Base-by-base conservation (phyloP, 2,797 vertebrate species). In the Gymnocypris eckloni region DNA sequence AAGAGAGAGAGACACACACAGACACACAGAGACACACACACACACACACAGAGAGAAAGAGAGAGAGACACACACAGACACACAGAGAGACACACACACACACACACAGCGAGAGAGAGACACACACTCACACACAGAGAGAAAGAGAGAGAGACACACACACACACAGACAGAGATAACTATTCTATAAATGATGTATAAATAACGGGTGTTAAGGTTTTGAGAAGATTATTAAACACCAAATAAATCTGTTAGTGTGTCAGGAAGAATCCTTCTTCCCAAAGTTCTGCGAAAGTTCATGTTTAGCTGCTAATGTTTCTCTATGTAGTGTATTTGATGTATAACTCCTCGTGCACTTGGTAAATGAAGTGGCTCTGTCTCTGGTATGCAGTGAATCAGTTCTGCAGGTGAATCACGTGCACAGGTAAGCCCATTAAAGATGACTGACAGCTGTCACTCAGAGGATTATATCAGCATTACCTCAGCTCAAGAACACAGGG, bases 401-500 rank as follows among this genome's bases (percentile, higher is more conserved):
- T n/a, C 22, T 45, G 70, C 43, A 72, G 56, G 56, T 25, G 41
- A 16, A 6, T 25, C 13, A 15, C 72, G 72, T 52, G 72, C 45
- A 52, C 72, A 37, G 48, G 16, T 76, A 52, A 76, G 4, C 72
- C 9, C 48, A 33, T 75, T 75, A 75, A 10, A 52, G 28, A 52
- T 76, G 72, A 76, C 37, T 52, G 72, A 54, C 72, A 76, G 72
- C 48, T 54, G 72, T 76, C 72, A 76, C 9, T 76, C 71, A 73
- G 72, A 73, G 72, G 48, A 76, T 76, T 52, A 76, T 76, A 52
- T 33, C 2, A 4, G 20, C 4, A 72, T 25, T 25, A 72, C 2
- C 25, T 48, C 45, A 10, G 15, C 45, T 33, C 45, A 5, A 52
- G 25, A 75, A 76, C 73, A 76, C 73, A 76, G 73, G 4, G 22